Evolutionary conservation across 2,797 vertebrate genomes (phyloP).

Genomic region (Enteromius trimaculatus): DNA sequence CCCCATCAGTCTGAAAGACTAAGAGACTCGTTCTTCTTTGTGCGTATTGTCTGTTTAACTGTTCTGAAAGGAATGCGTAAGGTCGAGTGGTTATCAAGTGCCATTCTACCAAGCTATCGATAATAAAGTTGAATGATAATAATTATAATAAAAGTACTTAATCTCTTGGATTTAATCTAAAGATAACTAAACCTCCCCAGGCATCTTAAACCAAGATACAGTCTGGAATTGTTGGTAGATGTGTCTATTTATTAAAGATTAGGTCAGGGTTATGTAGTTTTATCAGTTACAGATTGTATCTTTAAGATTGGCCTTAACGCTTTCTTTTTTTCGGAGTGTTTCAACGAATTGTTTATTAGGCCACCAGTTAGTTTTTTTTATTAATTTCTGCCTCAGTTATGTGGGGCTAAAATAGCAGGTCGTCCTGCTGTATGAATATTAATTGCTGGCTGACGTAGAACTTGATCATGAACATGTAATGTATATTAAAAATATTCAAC

Average conservation of each 20-base stretch:
- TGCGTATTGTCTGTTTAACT: conserved; percentile 10
- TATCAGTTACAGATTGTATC: background rate
- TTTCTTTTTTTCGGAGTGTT: background rate
- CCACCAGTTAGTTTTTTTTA: conserved; percentile 52
- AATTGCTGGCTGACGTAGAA: background rate
- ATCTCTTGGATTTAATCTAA: conserved; percentile 11
- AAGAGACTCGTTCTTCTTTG: conserved; percentile 24
- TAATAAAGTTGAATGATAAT: background rate
- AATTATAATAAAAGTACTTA: conserved; percentile 12
- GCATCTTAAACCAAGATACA: background rate
- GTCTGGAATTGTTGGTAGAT: background rate
- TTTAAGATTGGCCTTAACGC: conserved; percentile 17
- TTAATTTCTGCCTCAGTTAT: conserved; percentile 57
- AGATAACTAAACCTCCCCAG: background rate
- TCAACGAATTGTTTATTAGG: background rate
- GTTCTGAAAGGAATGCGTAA: background rate
- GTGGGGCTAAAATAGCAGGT: conserved; percentile 47
- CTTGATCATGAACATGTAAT: conserved; percentile 10
- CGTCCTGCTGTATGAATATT: background rate
- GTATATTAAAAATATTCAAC: conserved; percentile 18
- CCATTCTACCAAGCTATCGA: conserved; percentile 13
- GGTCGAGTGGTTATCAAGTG: conserved; percentile 9
- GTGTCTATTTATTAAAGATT: conserved; percentile 18
- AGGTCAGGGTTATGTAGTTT: background rate
- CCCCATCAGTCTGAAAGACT: conserved; percentile 20